These are phyloP conservation scores for Gastrophysa polygoni DNA, from an alignment of 2,888 invertebrate species.

Conservation along the genomic window DNA sequence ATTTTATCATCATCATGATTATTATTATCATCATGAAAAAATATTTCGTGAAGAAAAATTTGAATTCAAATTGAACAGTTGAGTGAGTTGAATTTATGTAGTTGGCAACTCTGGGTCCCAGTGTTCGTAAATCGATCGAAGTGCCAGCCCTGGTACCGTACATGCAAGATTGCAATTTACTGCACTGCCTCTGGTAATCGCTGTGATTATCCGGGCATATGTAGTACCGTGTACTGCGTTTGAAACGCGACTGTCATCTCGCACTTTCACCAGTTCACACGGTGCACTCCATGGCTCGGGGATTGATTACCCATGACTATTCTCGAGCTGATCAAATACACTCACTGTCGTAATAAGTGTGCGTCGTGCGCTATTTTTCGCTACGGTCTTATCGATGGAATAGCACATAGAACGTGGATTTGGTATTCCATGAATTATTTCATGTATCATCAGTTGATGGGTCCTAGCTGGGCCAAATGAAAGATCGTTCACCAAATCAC, in stretches of 20 bases:
- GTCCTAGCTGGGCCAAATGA: too few species aligned
- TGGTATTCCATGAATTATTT: too few species aligned
- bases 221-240: conserved; percentile 40
- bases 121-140: background rate
- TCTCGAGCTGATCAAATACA: conserved; percentile 4
- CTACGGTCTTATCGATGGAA: background rate
- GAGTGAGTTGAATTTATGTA: too few species aligned
- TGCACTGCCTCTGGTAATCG: conserved; percentile 44
- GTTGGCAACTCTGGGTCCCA: background rate
- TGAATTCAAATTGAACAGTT: too few species aligned
- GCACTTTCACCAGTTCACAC: conserved; percentile 55
- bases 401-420: background rate
- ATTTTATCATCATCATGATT: too few species aligned
- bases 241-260: conserved; percentile 49
- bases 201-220: conserved; percentile 47
- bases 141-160: conserved; percentile 9
- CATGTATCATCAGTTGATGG: too few species aligned
- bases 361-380: background rate
- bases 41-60: too few species aligned
- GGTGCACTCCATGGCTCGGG: conserved; percentile 39
- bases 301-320: conserved; percentile 38
- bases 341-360: background rate
- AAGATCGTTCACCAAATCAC: too few species aligned
- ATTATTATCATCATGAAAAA: too few species aligned
- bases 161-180: conserved; percentile 24